phyloP scores from a whole-genome alignment of 2,113 vertebrate species.

The Merops nubicus region DNA sequence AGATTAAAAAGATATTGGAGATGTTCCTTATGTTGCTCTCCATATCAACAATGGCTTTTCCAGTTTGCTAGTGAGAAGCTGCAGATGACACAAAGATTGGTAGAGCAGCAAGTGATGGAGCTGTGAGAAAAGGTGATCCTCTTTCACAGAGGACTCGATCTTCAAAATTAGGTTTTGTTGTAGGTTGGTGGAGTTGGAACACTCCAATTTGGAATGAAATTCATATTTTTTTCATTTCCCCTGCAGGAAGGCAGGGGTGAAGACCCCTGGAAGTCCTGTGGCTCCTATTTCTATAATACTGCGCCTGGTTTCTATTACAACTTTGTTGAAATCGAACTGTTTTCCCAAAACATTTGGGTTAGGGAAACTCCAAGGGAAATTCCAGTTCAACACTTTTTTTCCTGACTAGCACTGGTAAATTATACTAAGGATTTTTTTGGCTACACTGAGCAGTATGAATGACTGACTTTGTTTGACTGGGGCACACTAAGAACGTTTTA shows the following conservation, averaged over 20 bases:
- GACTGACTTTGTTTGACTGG: background rate
- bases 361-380: background rate
- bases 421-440: background rate
- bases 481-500: background rate
- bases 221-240: background rate
- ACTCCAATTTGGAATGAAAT: background rate
- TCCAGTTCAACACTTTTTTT: background rate
- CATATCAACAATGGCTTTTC: background rate
- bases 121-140: background rate
- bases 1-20: background rate
- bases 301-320: background rate
- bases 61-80: background rate
- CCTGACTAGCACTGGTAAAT: background rate
- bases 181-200: background rate
- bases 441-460: background rate
- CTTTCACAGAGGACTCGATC: background rate
- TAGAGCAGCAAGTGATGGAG: background rate
- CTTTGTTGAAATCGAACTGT: background rate
- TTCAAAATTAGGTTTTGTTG: background rate
- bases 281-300: background rate
- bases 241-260: background rate
- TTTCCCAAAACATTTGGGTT: slow-evolving; percentile 1
- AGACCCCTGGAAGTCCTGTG: background rate
- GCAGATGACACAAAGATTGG: background rate
- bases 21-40: background rate